Evolutionary conservation across 2,888 invertebrate species (phyloP), one percentile per base, ranked within the genome.

Genomic region (Epistrophe grossulariae): DNA sequence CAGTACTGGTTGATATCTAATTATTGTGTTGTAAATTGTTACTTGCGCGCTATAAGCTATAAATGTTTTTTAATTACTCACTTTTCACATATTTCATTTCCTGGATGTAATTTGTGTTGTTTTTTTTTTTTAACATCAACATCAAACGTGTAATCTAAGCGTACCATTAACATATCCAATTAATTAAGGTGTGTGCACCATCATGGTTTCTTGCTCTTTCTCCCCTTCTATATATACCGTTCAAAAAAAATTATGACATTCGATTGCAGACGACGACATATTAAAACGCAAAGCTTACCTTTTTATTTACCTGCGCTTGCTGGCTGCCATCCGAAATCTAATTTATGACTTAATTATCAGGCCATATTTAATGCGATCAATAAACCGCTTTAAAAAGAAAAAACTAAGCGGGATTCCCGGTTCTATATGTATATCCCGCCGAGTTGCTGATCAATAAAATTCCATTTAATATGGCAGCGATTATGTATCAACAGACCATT

Each of bases 311-410:
- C 57, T 74, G 71, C 66, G 71, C 66, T 15, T 52, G 72, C 45
- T 80, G 40, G 48, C 72, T 78, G 85, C 31, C 78, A 81, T 74
- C 73, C 38, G 5, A 78, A 91, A 91, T 91, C 91, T 91, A 92
- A 92, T 92, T 92, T 92, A 92, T 92, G 92, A 92, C 92, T 92
- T 92, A 92, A 92, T 92, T 92, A 92, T 92, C 92, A 90, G 91
- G 91, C 91, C 91, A 91, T 91, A 92, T 91, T 91, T 92, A 92
- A 92, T 92, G 92, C 91, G 91, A 91, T 91, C 92, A 91, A 92
- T 92, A 94, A 94, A 94, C 94, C 94, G 94, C 94, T 94, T 94
- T 90, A 91, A 91, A 91, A 92, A 91, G 91, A 90, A 90, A 90
- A 62, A 89, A 89, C 90, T 89, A 90, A 90, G 89, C 64, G 52